phyloP scores from a whole-genome alignment of 2,797 vertebrate species.

The Astyanax mexicanus region DNA sequence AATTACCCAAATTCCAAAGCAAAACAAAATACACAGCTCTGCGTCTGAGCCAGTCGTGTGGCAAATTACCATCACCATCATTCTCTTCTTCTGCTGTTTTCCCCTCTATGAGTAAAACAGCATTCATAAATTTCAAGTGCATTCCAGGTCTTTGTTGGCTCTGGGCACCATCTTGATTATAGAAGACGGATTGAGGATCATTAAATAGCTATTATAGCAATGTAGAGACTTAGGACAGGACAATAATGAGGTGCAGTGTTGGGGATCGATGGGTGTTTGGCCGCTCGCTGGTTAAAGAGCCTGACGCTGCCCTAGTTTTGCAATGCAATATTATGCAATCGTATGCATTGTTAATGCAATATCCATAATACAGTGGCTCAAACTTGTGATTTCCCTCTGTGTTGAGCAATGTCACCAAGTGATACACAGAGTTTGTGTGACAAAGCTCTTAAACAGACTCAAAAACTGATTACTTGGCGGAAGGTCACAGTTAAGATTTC shows the following conservation, averaged over 20 bases:
- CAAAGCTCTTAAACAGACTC: neutral
- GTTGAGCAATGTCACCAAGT: conserved; percentile 1
- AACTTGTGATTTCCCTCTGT: conserved; percentile 23
- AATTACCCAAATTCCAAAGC: neutral
- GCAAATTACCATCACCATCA: neutral
- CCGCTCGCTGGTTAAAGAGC: conserved; percentile 43
- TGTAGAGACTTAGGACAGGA: conserved; percentile 59
- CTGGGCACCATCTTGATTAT: conserved; percentile 57
- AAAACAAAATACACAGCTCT: neutral
- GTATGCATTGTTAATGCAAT: conserved; percentile 14
- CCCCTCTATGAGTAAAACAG: conserved; percentile 26
- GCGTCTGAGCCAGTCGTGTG: neutral
- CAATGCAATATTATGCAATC: conserved; percentile 38
- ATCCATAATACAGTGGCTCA: conserved; percentile 13
- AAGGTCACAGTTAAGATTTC: no score
- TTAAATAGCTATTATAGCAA: conserved; percentile 67
- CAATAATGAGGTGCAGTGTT: conserved; percentile 64
- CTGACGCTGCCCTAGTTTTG: conserved; percentile 52
- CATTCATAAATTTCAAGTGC: conserved; percentile 46
- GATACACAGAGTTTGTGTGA: neutral
- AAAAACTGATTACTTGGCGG: no score
- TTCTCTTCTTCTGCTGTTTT: conserved; percentile 2
- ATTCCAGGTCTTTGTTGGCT: conserved; percentile 50
- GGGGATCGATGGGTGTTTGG: conserved; percentile 57
- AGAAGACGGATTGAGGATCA: conserved; percentile 65